Conservation (phyloP, 2,888 invertebrate species). For the Crocallis elinguaria region DNA sequence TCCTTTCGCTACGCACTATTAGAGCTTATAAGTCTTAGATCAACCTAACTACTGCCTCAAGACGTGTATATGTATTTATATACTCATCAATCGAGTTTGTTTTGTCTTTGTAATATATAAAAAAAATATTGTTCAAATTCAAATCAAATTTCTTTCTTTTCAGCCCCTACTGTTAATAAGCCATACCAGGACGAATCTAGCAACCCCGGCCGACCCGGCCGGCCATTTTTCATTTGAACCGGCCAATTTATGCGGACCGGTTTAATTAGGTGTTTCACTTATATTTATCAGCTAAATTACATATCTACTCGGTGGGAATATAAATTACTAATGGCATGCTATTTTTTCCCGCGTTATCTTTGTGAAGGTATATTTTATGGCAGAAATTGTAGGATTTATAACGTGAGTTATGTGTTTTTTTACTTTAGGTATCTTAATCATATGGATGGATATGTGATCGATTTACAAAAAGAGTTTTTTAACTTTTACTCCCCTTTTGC, state of each 20-base stretch:
- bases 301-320: slow-evolving; percentile 18
- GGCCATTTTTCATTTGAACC: slow-evolving; percentile 53
- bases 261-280: slow-evolving; percentile 44
- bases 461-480: no score
- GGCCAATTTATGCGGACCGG: slow-evolving; percentile 38
- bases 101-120: no score
- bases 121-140: no score
- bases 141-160: no score
- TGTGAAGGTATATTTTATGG: background rate
- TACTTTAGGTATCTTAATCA: background rate
- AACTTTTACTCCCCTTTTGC: no score
- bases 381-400: background rate
- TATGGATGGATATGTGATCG: no score
- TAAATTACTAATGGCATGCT: slow-evolving; percentile 13
- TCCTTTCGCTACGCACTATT: no score
- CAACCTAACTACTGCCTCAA: no score
- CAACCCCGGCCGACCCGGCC: slow-evolving; percentile 35
- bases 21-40: no score
- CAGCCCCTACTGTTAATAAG: slow-evolving; percentile 5
- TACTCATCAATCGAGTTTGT: no score
- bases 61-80: no score
- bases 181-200: slow-evolving; percentile 19
- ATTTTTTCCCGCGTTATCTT: slow-evolving; percentile 11
- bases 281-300: slow-evolving; percentile 29
- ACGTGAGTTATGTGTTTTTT: background rate